phyloP scores from a whole-genome alignment of 2,888 invertebrate genomes.

The Chelonus formosanus region DNA sequence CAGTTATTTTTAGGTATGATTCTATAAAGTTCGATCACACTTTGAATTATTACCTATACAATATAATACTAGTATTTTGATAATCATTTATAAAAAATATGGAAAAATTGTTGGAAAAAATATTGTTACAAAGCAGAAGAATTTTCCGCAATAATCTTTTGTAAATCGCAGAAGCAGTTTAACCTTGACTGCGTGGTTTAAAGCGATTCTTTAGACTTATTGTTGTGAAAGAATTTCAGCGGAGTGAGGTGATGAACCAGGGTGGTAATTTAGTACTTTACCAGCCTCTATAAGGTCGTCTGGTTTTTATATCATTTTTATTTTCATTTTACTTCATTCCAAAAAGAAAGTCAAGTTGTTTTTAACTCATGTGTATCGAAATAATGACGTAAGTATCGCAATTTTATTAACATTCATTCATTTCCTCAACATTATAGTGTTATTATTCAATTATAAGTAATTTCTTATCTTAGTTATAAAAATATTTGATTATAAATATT shows the following conservation, averaged over 20 bases:
- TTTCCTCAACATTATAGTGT: too few relatives aligned
- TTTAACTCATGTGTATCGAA: not conserved
- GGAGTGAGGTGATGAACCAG: constrained; percentile 29
- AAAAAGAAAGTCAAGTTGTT: constrained; percentile 2
- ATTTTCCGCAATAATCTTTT: constrained; percentile 11
- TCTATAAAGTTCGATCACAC: too few relatives aligned
- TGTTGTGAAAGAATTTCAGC: constrained; percentile 20
- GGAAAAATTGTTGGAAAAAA: not conserved
- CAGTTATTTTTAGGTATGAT: not conserved
- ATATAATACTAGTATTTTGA: too few relatives aligned
- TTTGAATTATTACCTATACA: too few relatives aligned
- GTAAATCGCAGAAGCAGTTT: constrained; percentile 2
- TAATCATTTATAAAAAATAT: not conserved
- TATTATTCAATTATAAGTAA: too few relatives aligned
- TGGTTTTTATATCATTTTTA: constrained; percentile 16
- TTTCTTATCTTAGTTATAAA: too few relatives aligned
- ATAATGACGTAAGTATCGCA: constrained; percentile 16
- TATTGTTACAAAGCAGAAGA: not conserved
- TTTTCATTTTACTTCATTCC: not conserved
- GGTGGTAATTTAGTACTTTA: constrained; percentile 34
- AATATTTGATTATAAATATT: too few relatives aligned
- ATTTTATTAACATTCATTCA: too few relatives aligned
- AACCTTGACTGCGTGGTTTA: constrained; percentile 13
- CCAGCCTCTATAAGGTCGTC: constrained; percentile 36
- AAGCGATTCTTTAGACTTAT: constrained; percentile 8